Base-by-base conservation (phyloP, 2,888 invertebrate species). In the Zhuqinia jingwanae region DNA sequence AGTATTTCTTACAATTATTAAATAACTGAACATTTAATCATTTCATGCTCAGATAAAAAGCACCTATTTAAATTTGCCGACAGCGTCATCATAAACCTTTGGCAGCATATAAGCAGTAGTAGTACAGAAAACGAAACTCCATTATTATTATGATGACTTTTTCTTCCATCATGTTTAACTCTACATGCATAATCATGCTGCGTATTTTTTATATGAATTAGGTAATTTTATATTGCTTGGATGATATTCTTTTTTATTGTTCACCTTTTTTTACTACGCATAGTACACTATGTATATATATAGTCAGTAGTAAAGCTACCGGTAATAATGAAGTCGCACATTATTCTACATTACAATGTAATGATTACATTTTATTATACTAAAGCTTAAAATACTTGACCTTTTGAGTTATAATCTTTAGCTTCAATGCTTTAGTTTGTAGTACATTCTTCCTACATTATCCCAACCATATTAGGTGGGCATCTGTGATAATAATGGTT, bases 221-320 rank as follows among this genome's bases (percentile, higher is more conserved):
- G 15, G 58, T 58, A 25, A 11, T 58, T 63, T 65, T 42, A 65
- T 65, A 65, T 65, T 65, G 65, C 65, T 65, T 42, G 42, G 42
- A 65, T 65, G 65, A 65, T 13, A 8, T 13, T 65, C 36, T 6
- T 6, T 65, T 15, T 42, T 65, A 42, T 65, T 65, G 65, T 65
- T 42, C 36, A 65, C 10, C 10, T 42, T 10, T 25, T 56, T 30
- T n/a, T n/a, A n/a, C n/a, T n/a, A n/a, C n/a, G n/a, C n/a, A n/a
- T n/a, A n/a, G n/a, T n/a, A n/a, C n/a, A n/a, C n/a, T n/a, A n/a
- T n/a, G n/a, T 13, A 50, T 50, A n/a, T n/a, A 50, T 65, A n/a
- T 63, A 30, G 6, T 58, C 22, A 13, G 17, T 56, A 6, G 63
- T 27, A 63, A n/a, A 63, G 63, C 63, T 63, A 63, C 63, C 63